Conservation (phyloP, 2,888 invertebrate species). For the Dicyrtoma fusca region DNA sequence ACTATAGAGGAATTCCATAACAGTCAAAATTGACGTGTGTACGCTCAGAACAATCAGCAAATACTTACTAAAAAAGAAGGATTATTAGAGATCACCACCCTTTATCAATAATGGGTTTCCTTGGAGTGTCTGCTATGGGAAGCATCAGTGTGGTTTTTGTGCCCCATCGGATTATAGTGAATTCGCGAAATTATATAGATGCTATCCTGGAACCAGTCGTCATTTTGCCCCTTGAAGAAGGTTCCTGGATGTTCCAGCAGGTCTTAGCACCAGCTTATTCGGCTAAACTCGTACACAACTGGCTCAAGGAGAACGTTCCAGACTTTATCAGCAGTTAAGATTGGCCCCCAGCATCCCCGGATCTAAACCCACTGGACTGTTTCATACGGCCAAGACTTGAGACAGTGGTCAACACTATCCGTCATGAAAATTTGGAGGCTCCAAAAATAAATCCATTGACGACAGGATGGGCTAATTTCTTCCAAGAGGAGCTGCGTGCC, state of each 20-base stretch:
- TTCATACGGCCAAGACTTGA: not conserved
- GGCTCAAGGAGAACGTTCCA: not conserved
- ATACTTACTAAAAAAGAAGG: not conserved
- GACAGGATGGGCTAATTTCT: not conserved
- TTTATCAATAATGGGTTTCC: not conserved
- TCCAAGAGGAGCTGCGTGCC: too few relatives aligned
- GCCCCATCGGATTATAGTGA: conserved; percentile 2
- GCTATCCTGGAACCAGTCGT: conserved; percentile 2
- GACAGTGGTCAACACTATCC: not conserved
- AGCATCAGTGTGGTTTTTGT: not conserved
- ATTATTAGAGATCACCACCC: not conserved
- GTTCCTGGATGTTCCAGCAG: conserved; percentile 13
- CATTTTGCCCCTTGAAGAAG: not conserved
- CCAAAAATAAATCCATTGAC: not conserved
- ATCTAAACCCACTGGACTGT: conserved; percentile 12
- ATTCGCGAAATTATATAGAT: not conserved
- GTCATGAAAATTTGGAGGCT: not conserved
- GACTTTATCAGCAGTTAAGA: not conserved
- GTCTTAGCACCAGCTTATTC: conserved; percentile 4
- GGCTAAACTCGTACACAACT: not conserved
- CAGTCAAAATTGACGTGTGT: not conserved
- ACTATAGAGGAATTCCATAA: not conserved
- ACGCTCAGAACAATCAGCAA: not conserved
- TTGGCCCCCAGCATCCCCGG: conserved; percentile 18
- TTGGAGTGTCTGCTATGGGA: not conserved